Evolutionary conservation across 2,888 invertebrate genomes (phyloP).

Genomic region (Calameuta filiformis): DNA sequence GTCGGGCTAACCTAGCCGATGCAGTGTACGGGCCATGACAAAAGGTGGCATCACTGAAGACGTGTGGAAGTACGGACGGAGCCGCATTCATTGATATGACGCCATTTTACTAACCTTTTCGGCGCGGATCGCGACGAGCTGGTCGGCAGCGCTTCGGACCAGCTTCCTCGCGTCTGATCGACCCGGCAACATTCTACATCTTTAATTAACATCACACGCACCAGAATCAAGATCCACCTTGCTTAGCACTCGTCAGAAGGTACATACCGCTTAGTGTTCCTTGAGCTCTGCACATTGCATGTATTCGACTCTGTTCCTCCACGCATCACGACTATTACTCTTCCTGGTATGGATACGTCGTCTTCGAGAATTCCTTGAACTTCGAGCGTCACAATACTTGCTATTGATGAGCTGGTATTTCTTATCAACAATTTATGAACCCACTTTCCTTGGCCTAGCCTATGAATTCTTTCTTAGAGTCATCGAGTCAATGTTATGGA

Average conservation of each 20-base stretch:
- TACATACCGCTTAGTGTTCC: not conserved
- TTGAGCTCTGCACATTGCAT: not conserved
- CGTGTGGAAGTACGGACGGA: slow-evolving; percentile 45
- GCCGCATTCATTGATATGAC: slow-evolving; percentile 57
- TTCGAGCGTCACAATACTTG: not conserved
- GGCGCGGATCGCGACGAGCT: slow-evolving; percentile 45
- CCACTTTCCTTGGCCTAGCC: not conserved
- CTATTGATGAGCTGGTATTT: not conserved
- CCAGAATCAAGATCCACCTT: not conserved
- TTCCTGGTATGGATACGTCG: not conserved
- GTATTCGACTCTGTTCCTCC: not conserved
- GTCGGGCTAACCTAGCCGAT: slow-evolving; percentile 43
- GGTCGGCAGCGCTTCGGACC: slow-evolving; percentile 15
- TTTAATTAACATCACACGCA: not conserved
- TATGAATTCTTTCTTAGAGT: not conserved
- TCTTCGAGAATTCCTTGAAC: not conserved
- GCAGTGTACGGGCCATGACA: slow-evolving; percentile 40
- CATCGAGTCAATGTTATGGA: not conserved
- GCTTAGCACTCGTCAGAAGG: not conserved
- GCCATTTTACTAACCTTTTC: slow-evolving; percentile 66
- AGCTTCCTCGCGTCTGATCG: slow-evolving; percentile 4
- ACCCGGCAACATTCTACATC: not conserved
- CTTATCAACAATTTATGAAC: not conserved
- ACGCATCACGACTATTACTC: not conserved
- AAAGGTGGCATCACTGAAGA: slow-evolving; percentile 58